Conservation (phyloP, 1,140 invertebrate species). For the Dermatophagoides farinae region DNA sequence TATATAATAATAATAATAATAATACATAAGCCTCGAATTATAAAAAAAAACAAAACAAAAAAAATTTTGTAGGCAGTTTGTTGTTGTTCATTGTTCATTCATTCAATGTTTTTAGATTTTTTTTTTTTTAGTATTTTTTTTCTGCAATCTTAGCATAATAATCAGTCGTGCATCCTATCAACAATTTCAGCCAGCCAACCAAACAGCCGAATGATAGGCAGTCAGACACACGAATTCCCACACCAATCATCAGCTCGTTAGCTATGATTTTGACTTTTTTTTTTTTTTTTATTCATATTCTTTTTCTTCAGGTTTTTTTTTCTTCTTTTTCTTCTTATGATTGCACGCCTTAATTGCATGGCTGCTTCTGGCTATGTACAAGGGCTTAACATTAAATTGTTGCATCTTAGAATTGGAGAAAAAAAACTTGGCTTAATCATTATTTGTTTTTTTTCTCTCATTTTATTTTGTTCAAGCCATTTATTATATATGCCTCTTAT, state of each 20-base stretch:
- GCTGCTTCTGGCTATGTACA: background rate
- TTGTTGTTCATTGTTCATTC: background rate
- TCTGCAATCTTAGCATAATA: no score
- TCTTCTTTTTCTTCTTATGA: no score
- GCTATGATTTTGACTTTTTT: background rate
- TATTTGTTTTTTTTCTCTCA: no score
- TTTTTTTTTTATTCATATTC: background rate
- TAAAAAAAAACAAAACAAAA: no score
- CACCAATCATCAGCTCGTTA: slow-evolving; percentile 11
- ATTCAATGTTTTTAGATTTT: background rate
- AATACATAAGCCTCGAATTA: no score
- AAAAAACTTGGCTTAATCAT: no score
- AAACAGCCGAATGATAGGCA: background rate
- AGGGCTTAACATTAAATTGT: background rate
- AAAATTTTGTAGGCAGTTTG: background rate
- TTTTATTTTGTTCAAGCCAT: no score
- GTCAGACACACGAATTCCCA: background rate
- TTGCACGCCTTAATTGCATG: background rate
- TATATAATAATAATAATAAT: no score
- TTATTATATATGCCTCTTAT: no score
- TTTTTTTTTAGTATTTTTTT: background rate
- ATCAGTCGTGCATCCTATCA: no score
- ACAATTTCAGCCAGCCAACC: background rate
- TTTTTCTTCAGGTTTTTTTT: background rate
- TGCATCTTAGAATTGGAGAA: no score